Conservation (phyloP, 2,797 vertebrate species). For the Zalophus californianus region DNA sequence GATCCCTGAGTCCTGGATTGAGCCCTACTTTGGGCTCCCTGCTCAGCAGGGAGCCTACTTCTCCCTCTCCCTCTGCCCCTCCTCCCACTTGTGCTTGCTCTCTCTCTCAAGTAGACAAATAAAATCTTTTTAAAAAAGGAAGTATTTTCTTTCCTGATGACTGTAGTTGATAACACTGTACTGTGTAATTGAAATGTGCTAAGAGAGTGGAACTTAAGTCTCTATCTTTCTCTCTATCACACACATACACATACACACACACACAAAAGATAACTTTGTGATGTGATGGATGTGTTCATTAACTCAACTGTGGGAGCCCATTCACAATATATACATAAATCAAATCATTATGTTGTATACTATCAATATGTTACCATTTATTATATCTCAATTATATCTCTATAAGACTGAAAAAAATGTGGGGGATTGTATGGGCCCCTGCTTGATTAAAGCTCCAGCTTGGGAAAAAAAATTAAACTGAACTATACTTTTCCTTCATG, state of each 20-base stretch:
- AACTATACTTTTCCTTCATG: background rate
- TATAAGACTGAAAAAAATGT: background rate
- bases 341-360: background rate
- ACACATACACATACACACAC: background rate
- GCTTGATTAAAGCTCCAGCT: background rate
- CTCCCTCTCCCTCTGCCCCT: background rate
- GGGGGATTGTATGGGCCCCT: background rate
- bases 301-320: background rate
- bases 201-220: background rate
- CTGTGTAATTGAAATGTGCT: background rate
- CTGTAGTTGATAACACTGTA: background rate
- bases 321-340: background rate
- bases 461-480: background rate
- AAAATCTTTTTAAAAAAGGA: background rate
- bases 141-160: background rate
- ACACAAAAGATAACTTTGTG: background rate
- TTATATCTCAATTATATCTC: background rate
- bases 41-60: no score
- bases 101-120: background rate
- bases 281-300: background rate
- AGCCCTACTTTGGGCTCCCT: no score
- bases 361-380: background rate
- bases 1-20: background rate
- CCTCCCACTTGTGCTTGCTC: background rate
- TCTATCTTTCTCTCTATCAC: background rate